Conservation (phyloP, 2,113 vertebrate species). For the Pogonocichla stellata region DNA sequence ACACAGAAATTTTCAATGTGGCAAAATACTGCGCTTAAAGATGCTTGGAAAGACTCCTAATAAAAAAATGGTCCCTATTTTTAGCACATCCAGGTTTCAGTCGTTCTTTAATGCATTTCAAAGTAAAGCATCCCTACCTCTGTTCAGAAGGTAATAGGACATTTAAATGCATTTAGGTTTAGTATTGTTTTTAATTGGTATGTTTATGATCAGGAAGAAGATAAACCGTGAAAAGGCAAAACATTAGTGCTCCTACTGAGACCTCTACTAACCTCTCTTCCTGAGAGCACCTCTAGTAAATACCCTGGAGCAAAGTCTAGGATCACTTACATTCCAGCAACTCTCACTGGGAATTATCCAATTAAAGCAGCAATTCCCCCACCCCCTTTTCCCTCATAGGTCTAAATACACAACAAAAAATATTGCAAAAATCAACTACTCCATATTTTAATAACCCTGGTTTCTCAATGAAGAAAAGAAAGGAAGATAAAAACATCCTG, state of each 20-base stretch:
- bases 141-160: constrained; percentile 27
- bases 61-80: neutral
- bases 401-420: constrained; percentile 42
- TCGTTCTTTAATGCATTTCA: neutral
- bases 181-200: constrained; percentile 68
- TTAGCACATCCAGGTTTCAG: neutral
- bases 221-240: constrained; percentile 75
- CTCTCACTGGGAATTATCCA: constrained; percentile 74
- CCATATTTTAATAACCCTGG: constrained; percentile 2
- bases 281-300: constrained; percentile 71
- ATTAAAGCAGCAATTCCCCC: constrained; percentile 71
- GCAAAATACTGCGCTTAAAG: neutral
- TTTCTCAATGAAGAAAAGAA: neutral
- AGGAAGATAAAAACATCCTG: neutral
- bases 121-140: neutral
- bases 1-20: neutral
- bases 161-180: constrained; percentile 58
- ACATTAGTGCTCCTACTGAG: constrained; percentile 69
- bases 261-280: constrained; percentile 70
- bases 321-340: constrained; percentile 73
- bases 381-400: constrained; percentile 56
- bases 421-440: constrained; percentile 15
- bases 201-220: constrained; percentile 67
- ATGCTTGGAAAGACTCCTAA: neutral
- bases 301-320: constrained; percentile 72